Base-by-base conservation (phyloP, 1,140 invertebrate genomes). In the Samia ricini region DNA sequence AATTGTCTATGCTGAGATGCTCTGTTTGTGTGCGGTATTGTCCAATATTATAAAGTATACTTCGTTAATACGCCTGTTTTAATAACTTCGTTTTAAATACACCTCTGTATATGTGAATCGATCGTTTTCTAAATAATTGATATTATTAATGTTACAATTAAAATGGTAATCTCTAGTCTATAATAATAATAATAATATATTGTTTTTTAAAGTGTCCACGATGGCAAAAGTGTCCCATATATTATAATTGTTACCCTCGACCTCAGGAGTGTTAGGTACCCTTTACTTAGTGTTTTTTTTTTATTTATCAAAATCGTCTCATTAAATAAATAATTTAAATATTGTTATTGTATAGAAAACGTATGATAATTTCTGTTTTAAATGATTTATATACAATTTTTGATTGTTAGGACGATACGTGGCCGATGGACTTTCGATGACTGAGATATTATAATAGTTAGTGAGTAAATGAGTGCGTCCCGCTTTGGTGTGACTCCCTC, bases 381-480 rank as follows among this genome's bases (percentile, higher is more conserved):
- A 72, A 72, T 87, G 69, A 81, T 87, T 83, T 83, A 7, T 15
- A 15, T 42, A 15, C 71, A 81, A 76, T 15, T 77, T 79, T 80
- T 81, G 77, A 77, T 77, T 83, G 79, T 83, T 86, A 85, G 80
- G 72, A 78, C 80, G 74, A 68, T 68, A 84, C 74, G 80, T 74
- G 72, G 85, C 87, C 87, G 87, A 87, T 89, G 87, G 83, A 89
- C 87, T 89, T 88, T 89, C 85, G 61, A 88, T 87, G 82, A 81
- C 77, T 77, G 81, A 87, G 74, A 79, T 80, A 74, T 76, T n/a
- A n/a, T n/a, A n/a, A 61, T 69, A 74, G 33, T 42, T 42, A 42
- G 66, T 72, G n/a, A n/a, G 68, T 71, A 72, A 58, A 71, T 65
- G 76, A 81, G 77, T 83, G 83, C 79, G 79, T 85, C 72, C 78